Conservation (phyloP, 2,888 invertebrate species). For the Tubulanus polymorphus region DNA sequence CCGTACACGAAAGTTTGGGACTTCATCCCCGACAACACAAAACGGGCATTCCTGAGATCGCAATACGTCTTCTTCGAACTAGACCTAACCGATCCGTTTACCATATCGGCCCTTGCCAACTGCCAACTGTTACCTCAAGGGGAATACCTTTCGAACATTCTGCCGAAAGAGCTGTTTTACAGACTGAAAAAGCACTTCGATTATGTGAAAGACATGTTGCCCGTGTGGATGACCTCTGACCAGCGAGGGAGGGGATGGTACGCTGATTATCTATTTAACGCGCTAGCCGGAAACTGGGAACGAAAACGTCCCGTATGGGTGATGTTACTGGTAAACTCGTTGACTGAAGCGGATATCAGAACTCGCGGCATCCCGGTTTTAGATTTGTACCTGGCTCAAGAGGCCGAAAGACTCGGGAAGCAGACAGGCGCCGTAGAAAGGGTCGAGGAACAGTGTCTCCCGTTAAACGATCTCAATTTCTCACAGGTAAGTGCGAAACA, state of each 20-base stretch:
- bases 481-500: constrained; percentile 53
- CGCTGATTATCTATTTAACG: constrained; percentile 56
- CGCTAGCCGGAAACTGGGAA: constrained; percentile 58
- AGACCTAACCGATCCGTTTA: constrained; percentile 57
- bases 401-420: constrained; percentile 55
- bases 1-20: constrained; percentile 60
- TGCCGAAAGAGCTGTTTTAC: constrained; percentile 54
- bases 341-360: constrained; percentile 56
- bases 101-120: constrained; percentile 53
- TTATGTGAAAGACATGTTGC: constrained; percentile 53
- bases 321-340: constrained; percentile 58
- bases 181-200: constrained; percentile 55
- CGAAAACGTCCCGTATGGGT: constrained; percentile 59
- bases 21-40: constrained; percentile 56
- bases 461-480: constrained; percentile 57
- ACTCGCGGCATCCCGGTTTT: constrained; percentile 57
- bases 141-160: constrained; percentile 45
- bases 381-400: constrained; percentile 58
- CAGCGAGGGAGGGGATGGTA: constrained; percentile 51
- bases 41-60: constrained; percentile 56
- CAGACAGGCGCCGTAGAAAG: constrained; percentile 57
- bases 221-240: constrained; percentile 54
- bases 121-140: constrained; percentile 56
- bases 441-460: constrained; percentile 60
- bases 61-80: constrained; percentile 59